Base-by-base conservation (phyloP, 1,140 invertebrate species). In the Glomeris maerens region DNA sequence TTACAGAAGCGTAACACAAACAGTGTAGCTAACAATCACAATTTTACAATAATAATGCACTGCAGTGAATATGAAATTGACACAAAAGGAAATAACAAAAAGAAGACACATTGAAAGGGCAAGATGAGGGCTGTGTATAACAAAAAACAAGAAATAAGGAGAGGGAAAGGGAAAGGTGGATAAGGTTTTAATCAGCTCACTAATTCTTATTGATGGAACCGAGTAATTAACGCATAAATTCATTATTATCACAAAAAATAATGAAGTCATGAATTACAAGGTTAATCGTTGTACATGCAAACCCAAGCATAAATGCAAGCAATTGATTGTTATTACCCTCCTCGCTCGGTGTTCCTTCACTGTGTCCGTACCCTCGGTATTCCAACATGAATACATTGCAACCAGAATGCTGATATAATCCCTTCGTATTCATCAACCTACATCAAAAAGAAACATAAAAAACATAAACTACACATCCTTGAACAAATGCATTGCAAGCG, bases 351-450 rank as follows among this genome's bases (percentile, higher is more conserved):
- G 72, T 71, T 0, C 91, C 92, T 60, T 90, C 80, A 41, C 89
- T 94, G n/a, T 88, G 69, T 2, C 92, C 92, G 73, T 92, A 96
- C 0, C 91, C 91, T 62, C 91, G 74, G 60, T 95, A 96, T 62
- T 96, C 92, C 14, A 95, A 72, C 74, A 94, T 76, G 25, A 95
- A 66, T 54, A 95, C 75, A 66, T 95, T 95, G 55, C 82, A 85
- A 50, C 79, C 74, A 27, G 90, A 65, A 62, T 79, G 77, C 59
- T 82, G 74, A 69, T 84, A 90, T 22, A 95, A 68, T 7, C 81
- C 84, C 57, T 75, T 75, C 27, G 77, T 78, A 67, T 88, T 87
- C 54, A 80, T 74, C 50, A 90, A 67, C 53, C 84, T 79, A 52
- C 13, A 62, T 56, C 10, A 50, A 42, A 47, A 52, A 49, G 21